A percentile compares a stretch with the other conserved stretches of the same genome.
These are phyloP conservation scores for Erpobdella octoculata DNA, from an alignment of 2,888 invertebrate genomes.

Conservation along the genomic window DNA sequence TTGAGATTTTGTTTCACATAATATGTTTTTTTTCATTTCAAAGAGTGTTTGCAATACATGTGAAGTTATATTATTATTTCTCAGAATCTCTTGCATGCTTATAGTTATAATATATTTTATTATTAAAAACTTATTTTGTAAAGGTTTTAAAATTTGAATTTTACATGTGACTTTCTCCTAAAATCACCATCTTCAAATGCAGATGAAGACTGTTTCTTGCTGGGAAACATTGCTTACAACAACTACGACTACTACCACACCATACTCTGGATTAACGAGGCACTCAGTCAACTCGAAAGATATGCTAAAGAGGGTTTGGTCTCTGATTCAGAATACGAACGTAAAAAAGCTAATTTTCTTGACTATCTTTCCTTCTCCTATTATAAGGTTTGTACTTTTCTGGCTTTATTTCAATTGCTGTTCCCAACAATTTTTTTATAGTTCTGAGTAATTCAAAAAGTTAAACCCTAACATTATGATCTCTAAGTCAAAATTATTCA, in stretches of 20 bases:
- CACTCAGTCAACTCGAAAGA: slow-evolving; percentile 44
- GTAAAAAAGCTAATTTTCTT: slow-evolving; percentile 16
- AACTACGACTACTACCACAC: slow-evolving; percentile 86
- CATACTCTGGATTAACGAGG: slow-evolving; percentile 88
- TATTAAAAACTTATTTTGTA: no score
- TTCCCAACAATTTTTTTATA: no score
- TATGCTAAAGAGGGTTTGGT: not conserved
- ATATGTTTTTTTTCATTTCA: not conserved
- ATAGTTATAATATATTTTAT: no score
- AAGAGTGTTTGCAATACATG: not conserved
- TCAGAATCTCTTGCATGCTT: not conserved
- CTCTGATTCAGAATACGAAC: not conserved
- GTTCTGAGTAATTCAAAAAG: no score
- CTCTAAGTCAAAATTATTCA: no score
- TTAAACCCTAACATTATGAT: no score
- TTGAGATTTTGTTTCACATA: not conserved
- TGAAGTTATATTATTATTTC: not conserved
- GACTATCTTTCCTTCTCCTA: slow-evolving; percentile 35
- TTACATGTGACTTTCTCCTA: no score
- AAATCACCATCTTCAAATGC: slow-evolving; percentile 42
- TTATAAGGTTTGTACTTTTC: slow-evolving; percentile 29
- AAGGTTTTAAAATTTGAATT: no score
- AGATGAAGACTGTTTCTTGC: slow-evolving; percentile 88
- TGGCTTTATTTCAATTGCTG: not conserved
- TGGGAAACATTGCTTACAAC: slow-evolving; percentile 85